phyloP scores from a whole-genome alignment of 2,113 vertebrate species.

The Alethe diademata region DNA sequence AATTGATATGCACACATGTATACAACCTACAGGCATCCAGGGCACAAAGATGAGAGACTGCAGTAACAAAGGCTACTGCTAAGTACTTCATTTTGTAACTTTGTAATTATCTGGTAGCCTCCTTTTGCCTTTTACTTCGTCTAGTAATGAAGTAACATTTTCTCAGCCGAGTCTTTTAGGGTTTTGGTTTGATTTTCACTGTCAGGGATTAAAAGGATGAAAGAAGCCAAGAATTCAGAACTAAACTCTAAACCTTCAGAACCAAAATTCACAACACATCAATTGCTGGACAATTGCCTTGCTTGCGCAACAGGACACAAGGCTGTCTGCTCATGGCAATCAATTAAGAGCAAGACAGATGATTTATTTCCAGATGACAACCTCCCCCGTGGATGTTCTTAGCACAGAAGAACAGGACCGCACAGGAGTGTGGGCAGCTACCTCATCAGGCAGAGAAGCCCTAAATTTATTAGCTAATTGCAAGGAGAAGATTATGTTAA shows the following conservation, averaged over 20 bases:
- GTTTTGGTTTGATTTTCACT: slow-evolving; percentile 13
- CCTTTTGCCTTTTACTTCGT: background rate
- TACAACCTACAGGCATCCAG: background rate
- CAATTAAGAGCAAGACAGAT: background rate
- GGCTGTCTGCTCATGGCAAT: background rate
- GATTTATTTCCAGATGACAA: background rate
- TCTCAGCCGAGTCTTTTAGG: background rate
- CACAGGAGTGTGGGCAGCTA: background rate
- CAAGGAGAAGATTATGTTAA: background rate
- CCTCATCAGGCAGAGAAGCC: background rate
- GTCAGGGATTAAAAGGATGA: slow-evolving; percentile 22
- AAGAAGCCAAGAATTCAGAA: background rate
- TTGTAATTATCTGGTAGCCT: background rate
- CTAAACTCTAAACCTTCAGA: background rate
- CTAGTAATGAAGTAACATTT: background rate
- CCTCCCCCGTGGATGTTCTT: background rate
- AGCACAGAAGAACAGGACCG: background rate
- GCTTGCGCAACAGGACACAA: background rate
- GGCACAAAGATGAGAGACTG: background rate
- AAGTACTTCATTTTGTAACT: background rate
- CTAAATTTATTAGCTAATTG: background rate
- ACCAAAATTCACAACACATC: slow-evolving; percentile 34
- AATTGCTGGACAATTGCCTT: background rate
- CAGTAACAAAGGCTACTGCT: background rate
- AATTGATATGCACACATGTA: background rate